Evolutionary conservation across 35 echinoderm and acorn worm species (phyloP), one percentile per base, ranked within the genome.

Genomic region (Diadema setosum): DNA sequence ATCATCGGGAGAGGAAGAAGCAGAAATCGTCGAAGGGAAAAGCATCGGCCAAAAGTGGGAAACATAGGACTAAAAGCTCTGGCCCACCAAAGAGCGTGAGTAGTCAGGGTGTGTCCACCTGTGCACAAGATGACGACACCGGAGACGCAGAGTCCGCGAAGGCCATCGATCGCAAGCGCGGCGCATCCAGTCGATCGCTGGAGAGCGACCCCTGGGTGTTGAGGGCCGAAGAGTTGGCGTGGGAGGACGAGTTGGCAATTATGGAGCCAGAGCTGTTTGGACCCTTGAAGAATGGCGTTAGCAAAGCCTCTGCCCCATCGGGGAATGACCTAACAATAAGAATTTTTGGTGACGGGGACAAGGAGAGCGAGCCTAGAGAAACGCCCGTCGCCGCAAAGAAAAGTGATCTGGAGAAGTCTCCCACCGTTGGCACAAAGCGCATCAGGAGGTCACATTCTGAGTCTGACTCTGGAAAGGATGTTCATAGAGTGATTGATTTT

Each of bases 181-280:
- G 40, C 35, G 44, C 73, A 35, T 78, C 73, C 11, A 35, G 73
- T 78, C 39, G 40, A 25, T 78, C 73, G 3, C 24, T 44, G 35
- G 73, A 78, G 40, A 78, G 73, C 8, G 73, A 78, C 44, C 73
- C 73, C 9, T 78, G 73, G 73, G 73, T 78, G 73, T 35, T 78
- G 73, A 39, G 73, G 21, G 73, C 73, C 1, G 73, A 78, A 41
- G 73, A 78, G 35, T 36, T 78, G 5, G 73, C 73, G 29, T 78
- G 73, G 73, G 73, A 78, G 37, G 73, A 78, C 44, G 73, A 78
- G 37, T 36, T 78, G 2, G 73, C 73, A 18, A 44, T 78, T 25
- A 44, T 78, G 40, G 73, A 78, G 7, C 73, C 48, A 52, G 48
- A 78, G 73, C 24, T 42, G 25, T 78, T 78, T 78, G 73, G 21